These are phyloP conservation scores for Thymelicus lineola DNA, from an alignment of 2,888 invertebrate species.

Conservation along the genomic window DNA sequence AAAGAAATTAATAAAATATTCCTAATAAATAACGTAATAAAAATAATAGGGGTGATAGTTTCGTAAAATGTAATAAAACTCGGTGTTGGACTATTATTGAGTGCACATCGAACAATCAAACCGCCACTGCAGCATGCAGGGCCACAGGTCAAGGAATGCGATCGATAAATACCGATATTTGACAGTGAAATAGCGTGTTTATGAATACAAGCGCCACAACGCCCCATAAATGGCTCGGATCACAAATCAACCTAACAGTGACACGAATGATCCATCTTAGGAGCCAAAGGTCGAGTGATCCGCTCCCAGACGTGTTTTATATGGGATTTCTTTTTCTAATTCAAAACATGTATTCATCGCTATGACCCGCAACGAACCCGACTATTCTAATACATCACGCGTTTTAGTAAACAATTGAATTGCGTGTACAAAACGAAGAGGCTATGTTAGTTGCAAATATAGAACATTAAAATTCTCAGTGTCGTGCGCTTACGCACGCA, in stretches of 20 bases:
- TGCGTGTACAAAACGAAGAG: slow-evolving; percentile 42
- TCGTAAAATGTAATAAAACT: slow-evolving; percentile 42
- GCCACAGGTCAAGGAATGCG: slow-evolving; percentile 70
- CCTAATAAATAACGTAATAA: neutral
- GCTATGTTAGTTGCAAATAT: slow-evolving; percentile 50
- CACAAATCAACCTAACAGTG: slow-evolving; percentile 66
- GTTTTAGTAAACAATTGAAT: slow-evolving; percentile 44
- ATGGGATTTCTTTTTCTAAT: slow-evolving; percentile 45
- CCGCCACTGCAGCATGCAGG: slow-evolving; percentile 62
- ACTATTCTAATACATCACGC: slow-evolving; percentile 53
- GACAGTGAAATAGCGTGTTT: slow-evolving; percentile 75
- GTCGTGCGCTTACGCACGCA: slow-evolving; percentile 50
- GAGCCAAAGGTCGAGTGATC: slow-evolving; percentile 64
- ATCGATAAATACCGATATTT: slow-evolving; percentile 72
- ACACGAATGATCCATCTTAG: slow-evolving; percentile 67
- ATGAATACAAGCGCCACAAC: slow-evolving; percentile 53
- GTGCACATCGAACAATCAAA: slow-evolving; percentile 52
- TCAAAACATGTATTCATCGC: slow-evolving; percentile 52
- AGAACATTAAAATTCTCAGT: slow-evolving; percentile 51
- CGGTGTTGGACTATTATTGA: slow-evolving; percentile 47
- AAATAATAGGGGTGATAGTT: slow-evolving; percentile 7
- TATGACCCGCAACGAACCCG: slow-evolving; percentile 47
- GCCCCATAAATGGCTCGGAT: slow-evolving; percentile 55
- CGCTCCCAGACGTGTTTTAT: slow-evolving; percentile 50
- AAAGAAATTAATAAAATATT: neutral